Evolutionary conservation across 1,140 invertebrate species (phyloP).

Genomic region (Eueides isabella): DNA sequence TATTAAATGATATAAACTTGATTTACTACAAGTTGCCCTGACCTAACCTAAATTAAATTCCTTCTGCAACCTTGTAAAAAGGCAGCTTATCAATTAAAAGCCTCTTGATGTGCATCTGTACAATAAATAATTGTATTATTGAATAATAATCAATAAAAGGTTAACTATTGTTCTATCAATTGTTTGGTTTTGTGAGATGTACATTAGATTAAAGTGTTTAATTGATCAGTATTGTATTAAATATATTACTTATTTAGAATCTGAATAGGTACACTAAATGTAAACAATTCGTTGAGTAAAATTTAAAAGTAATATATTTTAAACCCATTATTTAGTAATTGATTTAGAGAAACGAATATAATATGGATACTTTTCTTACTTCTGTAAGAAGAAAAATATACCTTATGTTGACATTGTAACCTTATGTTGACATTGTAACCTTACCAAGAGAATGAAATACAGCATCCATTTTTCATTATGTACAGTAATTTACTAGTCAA

Average conservation of each 20-base stretch:
- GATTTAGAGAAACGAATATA: no score
- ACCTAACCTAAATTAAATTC: neutral
- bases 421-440: no score
- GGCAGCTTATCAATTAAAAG: constrained; percentile 1
- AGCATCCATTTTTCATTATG: no score
- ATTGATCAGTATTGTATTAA: neutral
- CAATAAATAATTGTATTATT: neutral
- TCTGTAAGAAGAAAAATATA: no score
- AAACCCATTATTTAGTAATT: no score
- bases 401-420: no score
- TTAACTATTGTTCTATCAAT: neutral
- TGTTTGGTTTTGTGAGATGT: neutral
- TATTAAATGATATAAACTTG: neutral
- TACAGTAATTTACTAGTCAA: no score
- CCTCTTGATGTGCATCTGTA: neutral
- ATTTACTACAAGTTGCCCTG: neutral
- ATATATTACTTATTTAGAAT: no score
- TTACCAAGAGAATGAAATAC: no score
- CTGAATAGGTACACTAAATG: neutral
- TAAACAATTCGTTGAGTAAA: no score
- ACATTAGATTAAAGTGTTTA: neutral
- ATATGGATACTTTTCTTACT: no score
- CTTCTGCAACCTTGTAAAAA: neutral
- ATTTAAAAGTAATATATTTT: no score
- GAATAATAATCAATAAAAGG: neutral